phyloP scores from a whole-genome alignment of 2,888 invertebrate genomes.

The Agonopterix subpropinquella region DNA sequence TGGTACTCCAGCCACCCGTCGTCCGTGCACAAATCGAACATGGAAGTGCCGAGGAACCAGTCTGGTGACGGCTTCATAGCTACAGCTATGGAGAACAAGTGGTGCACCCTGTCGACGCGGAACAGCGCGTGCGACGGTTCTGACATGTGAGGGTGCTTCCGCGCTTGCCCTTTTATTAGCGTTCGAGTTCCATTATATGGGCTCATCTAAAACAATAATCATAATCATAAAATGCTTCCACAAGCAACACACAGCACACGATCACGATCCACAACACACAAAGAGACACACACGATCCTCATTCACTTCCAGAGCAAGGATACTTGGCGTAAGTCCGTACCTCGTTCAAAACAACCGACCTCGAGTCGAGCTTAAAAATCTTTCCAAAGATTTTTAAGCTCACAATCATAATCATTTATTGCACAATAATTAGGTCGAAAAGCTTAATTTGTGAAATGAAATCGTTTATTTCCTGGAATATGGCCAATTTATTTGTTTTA shows the following conservation, averaged over 20 bases:
- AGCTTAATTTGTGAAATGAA: too few species aligned
- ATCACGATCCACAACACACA: too few species aligned
- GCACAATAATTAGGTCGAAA: background rate
- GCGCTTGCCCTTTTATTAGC: constrained; percentile 52
- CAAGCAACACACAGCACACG: too few species aligned
- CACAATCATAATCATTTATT: too few species aligned
- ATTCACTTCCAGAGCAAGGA: too few species aligned
- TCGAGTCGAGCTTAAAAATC: too few species aligned
- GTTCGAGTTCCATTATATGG: constrained; percentile 45
- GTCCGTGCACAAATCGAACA: constrained; percentile 53
- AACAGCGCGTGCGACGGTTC: constrained; percentile 57
- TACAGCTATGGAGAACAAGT: constrained; percentile 54
- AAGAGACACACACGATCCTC: too few species aligned
- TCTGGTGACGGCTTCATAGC: constrained; percentile 64
- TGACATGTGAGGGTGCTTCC: constrained; percentile 58
- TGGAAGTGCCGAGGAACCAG: constrained; percentile 60
- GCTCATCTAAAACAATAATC: constrained; percentile 40
- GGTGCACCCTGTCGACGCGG: constrained; percentile 56
- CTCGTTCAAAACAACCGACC: too few species aligned
- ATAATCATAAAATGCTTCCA: too few species aligned
- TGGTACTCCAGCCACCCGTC: constrained; percentile 41
- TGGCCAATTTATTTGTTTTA: too few species aligned
- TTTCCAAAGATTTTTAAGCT: too few species aligned
- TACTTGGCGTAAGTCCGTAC: too few species aligned
- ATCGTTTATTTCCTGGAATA: background rate